Conservation (phyloP, 2,888 invertebrate genomes). For the Drosophila gaucha region DNA sequence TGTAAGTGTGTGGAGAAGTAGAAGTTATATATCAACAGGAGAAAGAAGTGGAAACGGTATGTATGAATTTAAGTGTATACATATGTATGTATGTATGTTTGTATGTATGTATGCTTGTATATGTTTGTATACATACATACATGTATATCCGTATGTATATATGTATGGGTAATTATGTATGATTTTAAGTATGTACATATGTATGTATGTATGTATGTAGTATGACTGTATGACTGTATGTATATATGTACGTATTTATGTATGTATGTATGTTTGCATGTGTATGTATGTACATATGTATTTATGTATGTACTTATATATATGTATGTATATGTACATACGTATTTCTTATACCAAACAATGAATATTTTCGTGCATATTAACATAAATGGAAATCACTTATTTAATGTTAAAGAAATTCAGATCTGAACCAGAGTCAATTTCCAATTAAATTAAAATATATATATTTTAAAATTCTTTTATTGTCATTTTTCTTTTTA, state of each 20-base stretch:
- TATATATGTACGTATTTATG: no score
- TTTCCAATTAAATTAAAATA: slow-evolving; percentile 3
- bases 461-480: neutral
- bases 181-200: neutral
- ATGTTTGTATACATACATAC: no score
- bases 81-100: neutral
- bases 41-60: no score
- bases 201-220: neutral
- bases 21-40: no score
- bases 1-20: no score
- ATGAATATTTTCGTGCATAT: no score
- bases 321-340: neutral
- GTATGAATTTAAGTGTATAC: no score
- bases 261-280: neutral
- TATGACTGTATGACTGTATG: neutral
- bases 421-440: neutral
- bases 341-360: no score
- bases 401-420: neutral
- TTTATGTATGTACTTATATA: neutral
- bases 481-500: neutral
- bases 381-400: no score
- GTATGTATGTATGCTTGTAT: neutral
- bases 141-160: no score
- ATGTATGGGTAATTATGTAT: neutral
- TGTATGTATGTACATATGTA: neutral